Evolutionary conservation across 2,888 invertebrate species (phyloP).

Genomic region (Meiosimyza decipiens): DNA sequence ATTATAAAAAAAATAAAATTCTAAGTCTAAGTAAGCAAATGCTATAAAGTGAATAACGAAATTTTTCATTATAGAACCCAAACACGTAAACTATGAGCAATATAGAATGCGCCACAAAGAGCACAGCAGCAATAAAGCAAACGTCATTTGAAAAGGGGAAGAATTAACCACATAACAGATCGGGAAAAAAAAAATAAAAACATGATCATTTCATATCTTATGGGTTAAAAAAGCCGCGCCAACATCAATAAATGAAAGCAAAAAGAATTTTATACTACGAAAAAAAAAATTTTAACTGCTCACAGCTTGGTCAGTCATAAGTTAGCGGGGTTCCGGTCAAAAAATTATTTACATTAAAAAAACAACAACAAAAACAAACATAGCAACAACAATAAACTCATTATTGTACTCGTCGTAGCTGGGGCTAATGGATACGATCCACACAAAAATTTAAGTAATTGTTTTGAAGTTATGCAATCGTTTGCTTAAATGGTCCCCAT

Average conservation of each 20-base stretch:
- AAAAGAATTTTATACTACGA: neutral
- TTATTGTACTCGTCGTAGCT: too few relatives aligned
- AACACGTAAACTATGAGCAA: neutral
- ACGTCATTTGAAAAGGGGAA: neutral
- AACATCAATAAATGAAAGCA: neutral
- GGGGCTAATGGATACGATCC: too few relatives aligned
- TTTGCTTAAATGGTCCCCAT: slow-evolving; percentile 8
- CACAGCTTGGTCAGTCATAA: neutral
- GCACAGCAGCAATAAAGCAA: neutral
- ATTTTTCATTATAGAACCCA: slow-evolving; percentile 5
- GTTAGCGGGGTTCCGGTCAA: neutral
- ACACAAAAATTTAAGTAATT: slow-evolving; percentile 8
- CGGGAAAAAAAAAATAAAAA: neutral
- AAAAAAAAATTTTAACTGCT: neutral
- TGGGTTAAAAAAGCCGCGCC: neutral
- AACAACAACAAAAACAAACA: too few relatives aligned
- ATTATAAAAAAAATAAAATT: too few relatives aligned
- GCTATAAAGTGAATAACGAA: too few relatives aligned
- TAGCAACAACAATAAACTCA: too few relatives aligned
- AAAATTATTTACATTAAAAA: neutral
- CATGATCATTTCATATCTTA: neutral
- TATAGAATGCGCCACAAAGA: slow-evolving; percentile 3
- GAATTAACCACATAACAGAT: neutral
- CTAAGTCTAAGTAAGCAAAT: too few relatives aligned
- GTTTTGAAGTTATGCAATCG: slow-evolving; percentile 1